These are phyloP conservation scores for Cyrtonyx montezumae DNA, from an alignment of 2,113 vertebrate genomes.

Conservation along the genomic window DNA sequence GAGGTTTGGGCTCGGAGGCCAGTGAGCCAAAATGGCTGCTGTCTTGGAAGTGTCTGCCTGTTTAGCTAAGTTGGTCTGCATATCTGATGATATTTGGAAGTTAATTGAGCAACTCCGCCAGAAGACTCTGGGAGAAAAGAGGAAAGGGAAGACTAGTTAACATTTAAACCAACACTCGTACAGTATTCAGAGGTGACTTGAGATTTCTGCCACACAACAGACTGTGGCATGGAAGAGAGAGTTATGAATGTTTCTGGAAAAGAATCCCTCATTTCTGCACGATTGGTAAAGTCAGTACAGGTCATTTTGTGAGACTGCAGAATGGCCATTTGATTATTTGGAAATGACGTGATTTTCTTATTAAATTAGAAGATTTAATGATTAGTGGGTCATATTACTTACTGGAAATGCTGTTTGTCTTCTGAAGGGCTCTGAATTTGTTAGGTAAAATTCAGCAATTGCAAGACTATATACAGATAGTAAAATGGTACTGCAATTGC, in stretches of 20 bases:
- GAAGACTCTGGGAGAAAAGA: not conserved
- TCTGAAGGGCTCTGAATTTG: not conserved
- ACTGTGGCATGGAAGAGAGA: constrained; percentile 54
- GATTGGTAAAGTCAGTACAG: not conserved
- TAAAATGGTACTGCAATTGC: not conserved
- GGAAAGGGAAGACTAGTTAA: constrained; percentile 8
- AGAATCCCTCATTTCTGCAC: not conserved
- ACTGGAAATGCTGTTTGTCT: not conserved
- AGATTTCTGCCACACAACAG: constrained; percentile 50
- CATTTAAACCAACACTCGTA: constrained; percentile 56
- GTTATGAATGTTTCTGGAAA: constrained; percentile 54
- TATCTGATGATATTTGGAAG: constrained; percentile 6
- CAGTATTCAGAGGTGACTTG: constrained; percentile 54
- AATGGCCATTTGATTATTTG: not conserved
- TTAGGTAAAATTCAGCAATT: not conserved
- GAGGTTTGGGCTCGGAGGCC: not conserved
- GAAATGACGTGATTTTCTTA: not conserved
- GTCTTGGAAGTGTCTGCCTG: not conserved
- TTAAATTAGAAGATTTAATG: not conserved
- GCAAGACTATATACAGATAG: not conserved
- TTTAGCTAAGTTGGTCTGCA: not conserved
- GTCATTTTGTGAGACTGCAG: not conserved
- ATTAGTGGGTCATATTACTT: not conserved
- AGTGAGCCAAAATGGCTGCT: not conserved
- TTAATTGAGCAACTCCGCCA: constrained; percentile 28